Conservation (phyloP, 35 echinoderm and acorn worm species). For the Apostichopus californicus region DNA sequence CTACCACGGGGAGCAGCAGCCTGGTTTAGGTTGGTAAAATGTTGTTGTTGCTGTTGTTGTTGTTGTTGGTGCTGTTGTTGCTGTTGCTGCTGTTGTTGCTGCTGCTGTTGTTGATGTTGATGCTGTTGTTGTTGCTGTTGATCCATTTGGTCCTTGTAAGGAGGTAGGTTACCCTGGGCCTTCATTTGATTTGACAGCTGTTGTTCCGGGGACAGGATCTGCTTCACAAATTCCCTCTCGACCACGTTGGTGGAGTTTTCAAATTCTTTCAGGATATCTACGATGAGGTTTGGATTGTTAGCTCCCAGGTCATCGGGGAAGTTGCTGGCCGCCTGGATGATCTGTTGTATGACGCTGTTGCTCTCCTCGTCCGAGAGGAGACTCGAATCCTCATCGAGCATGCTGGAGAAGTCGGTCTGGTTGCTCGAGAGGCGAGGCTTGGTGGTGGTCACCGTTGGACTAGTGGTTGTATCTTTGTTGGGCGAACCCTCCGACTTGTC, state of each 20-base stretch:
- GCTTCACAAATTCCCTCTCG: constrained; percentile 19
- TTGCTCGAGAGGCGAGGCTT: constrained; percentile 61
- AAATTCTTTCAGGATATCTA: constrained; percentile 84
- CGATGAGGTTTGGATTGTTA: constrained; percentile 75
- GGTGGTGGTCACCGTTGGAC: constrained; percentile 85
- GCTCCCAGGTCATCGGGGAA: constrained; percentile 64
- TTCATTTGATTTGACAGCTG: constrained; percentile 35
- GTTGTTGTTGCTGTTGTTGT: neutral
- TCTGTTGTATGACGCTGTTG: constrained; percentile 72
- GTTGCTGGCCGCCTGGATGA: constrained; percentile 65
- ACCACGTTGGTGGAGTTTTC: constrained; percentile 56
- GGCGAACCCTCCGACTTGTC: constrained; percentile 50
- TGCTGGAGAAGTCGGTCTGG: constrained; percentile 49
- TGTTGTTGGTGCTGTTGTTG: neutral
- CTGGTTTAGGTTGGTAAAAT: neutral
- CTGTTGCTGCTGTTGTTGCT: constrained; percentile 5
- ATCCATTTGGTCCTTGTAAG: constrained; percentile 56
- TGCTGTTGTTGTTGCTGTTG: constrained; percentile 35
- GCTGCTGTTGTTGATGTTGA: constrained; percentile 41
- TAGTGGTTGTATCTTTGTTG: constrained; percentile 77
- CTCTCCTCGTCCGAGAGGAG: constrained; percentile 62
- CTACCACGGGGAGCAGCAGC: neutral
- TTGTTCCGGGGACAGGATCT: constrained; percentile 36
- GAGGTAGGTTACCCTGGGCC: constrained; percentile 3
- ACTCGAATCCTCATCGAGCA: constrained; percentile 12